Conservation (phyloP, 2,113 vertebrate species). For the Toxostoma redivivum region DNA sequence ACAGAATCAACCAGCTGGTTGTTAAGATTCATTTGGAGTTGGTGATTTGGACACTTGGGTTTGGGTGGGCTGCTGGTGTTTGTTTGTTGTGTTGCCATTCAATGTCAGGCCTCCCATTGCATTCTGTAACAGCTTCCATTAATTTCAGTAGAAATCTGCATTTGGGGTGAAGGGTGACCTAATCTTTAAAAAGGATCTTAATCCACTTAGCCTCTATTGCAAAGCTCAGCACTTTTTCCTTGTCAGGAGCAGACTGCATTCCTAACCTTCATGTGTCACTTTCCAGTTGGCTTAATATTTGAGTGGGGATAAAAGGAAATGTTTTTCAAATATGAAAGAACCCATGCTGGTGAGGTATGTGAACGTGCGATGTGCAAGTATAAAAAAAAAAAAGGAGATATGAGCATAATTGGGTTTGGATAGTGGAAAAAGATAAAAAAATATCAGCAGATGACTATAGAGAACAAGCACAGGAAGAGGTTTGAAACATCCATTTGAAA, state of each 20-base stretch:
- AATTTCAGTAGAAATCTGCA: conserved; percentile 32
- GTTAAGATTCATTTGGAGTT: background rate
- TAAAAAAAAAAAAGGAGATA: background rate
- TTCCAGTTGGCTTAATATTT: conserved; percentile 52
- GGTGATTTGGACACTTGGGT: background rate
- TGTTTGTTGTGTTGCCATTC: background rate
- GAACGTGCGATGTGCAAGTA: background rate
- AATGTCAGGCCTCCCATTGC: background rate
- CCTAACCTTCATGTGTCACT: conserved; percentile 55
- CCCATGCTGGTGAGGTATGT: background rate
- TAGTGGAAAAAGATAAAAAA: background rate
- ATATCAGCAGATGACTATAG: background rate
- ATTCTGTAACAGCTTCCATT: background rate
- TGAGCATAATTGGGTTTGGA: background rate
- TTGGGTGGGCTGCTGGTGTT: background rate
- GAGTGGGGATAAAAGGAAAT: conserved; percentile 27
- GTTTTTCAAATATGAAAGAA: conserved; percentile 23
- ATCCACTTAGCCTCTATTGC: conserved; percentile 28
- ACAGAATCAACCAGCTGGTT: background rate
- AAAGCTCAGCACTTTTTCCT: conserved; percentile 42
- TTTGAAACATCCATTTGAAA: background rate
- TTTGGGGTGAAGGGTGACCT: conserved; percentile 18
- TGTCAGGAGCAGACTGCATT: conserved; percentile 38
- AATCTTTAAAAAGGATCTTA: conserved; percentile 58
- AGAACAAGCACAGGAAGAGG: background rate